Evolutionary conservation across 2,113 vertebrate genomes (phyloP).

Genomic region (Boleophthalmus pectinirostris): DNA sequence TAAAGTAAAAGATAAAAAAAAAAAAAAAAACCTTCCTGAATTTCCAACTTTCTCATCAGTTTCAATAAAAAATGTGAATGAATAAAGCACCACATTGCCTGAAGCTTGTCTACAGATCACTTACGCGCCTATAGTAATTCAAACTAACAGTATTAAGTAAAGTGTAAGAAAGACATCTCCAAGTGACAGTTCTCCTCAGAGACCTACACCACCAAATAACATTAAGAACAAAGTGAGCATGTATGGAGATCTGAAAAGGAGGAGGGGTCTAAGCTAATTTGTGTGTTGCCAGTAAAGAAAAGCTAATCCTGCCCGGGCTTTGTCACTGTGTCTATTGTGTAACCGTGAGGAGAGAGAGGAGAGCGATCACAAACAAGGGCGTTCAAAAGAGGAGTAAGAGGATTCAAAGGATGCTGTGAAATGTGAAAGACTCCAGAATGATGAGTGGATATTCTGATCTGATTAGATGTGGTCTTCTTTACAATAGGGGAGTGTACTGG

Average conservation of each 20-base stretch:
- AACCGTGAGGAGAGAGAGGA: constrained; percentile 21
- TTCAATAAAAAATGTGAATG: constrained; percentile 8
- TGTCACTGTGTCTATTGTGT: constrained; percentile 61
- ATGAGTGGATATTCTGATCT: not conserved
- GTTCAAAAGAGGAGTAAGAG: not conserved
- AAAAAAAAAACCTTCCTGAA: not conserved
- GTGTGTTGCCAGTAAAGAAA: constrained; percentile 74
- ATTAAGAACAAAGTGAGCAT: not conserved
- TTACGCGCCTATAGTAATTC: no score
- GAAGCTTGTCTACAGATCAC: no score
- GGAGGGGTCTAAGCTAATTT: constrained; percentile 62
- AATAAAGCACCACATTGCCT: constrained; percentile 14
- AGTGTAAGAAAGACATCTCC: constrained; percentile 46
- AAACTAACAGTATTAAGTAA: not conserved
- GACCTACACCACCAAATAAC: constrained; percentile 10
- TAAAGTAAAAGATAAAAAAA: no score
- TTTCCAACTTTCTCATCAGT: not conserved
- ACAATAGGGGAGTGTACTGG: not conserved
- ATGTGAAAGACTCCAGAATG: constrained; percentile 4
- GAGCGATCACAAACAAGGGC: constrained; percentile 18
- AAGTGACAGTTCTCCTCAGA: constrained; percentile 42
- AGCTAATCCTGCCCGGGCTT: constrained; percentile 66
- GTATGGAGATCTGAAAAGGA: constrained; percentile 25
- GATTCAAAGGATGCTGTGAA: not conserved
- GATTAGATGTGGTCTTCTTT: not conserved